These are phyloP conservation scores for Dreissena rostriformis DNA, from an alignment of 1,140 invertebrate genomes.

Conservation along the genomic window DNA sequence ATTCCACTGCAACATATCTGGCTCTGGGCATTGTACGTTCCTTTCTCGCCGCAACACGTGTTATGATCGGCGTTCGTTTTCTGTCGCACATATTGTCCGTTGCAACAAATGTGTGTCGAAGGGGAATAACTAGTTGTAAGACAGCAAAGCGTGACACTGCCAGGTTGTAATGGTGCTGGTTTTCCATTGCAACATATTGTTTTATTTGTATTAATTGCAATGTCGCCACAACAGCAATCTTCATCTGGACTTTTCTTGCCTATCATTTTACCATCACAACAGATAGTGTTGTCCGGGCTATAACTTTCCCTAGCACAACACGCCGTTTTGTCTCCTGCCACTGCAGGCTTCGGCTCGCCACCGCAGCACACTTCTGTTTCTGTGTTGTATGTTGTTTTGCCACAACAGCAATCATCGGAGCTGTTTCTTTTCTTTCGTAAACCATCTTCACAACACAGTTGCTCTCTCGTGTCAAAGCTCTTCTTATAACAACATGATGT, in stretches of 20 bases:
- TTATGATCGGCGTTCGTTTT: constrained; percentile 28
- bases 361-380: constrained; percentile 28
- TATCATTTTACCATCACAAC: constrained; percentile 36
- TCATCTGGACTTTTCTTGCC: constrained; percentile 24
- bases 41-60: constrained; percentile 27
- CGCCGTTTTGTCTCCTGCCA: background rate
- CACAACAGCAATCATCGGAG: constrained; percentile 33
- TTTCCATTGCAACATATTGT: constrained; percentile 27
- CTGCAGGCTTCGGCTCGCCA: constrained; percentile 16
- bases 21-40: constrained; percentile 21
- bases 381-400: constrained; percentile 18
- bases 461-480: constrained; percentile 20
- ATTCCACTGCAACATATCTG: constrained; percentile 28
- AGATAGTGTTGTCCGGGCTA: background rate
- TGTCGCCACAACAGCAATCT: constrained; percentile 31
- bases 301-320: constrained; percentile 36
- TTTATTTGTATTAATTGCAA: constrained; percentile 11
- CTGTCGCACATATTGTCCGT: background rate
- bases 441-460: constrained; percentile 11
- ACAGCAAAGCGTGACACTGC: constrained; percentile 29
- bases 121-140: constrained; percentile 7
- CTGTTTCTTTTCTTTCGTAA: constrained; percentile 18
- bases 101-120: constrained; percentile 16
- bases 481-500: constrained; percentile 30
- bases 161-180: background rate